Evolutionary conservation across 2,113 vertebrate genomes (phyloP).

Genomic region (Bos indicus): DNA sequence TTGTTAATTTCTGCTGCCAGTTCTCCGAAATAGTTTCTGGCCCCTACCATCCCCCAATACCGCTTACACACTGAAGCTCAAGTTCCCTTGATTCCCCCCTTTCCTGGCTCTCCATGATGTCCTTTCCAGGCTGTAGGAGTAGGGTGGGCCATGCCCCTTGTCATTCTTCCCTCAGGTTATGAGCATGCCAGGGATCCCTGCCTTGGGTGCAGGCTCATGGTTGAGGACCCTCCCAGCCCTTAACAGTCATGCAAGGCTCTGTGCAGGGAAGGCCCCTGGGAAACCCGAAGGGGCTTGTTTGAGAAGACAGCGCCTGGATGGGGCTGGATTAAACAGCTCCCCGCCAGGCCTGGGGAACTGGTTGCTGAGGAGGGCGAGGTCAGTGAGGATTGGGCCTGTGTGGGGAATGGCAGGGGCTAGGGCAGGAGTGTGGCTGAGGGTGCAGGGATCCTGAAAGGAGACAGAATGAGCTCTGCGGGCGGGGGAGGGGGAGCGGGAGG

Average conservation of each 20-base stretch:
- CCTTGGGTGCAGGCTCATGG: not conserved
- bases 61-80: rapidly evolving
- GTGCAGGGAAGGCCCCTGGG: not conserved
- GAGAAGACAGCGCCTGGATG: not conserved
- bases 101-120: not conserved
- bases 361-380: not conserved
- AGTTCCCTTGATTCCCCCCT: not conserved
- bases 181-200: no score
- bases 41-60: rapidly evolving
- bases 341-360: not conserved
- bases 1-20: not conserved
- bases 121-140: not conserved
- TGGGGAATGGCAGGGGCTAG: rapidly evolving
- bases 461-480: not conserved
- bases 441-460: not conserved
- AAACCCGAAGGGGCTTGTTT: not conserved
- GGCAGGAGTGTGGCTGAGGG: rapidly evolving
- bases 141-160: rapidly evolving
- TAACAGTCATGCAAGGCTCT: no score
- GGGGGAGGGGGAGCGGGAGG: not conserved
- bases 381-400: not conserved
- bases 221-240: not conserved
- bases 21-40: not conserved
- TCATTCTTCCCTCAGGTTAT: not conserved
- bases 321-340: not conserved